These are phyloP conservation scores for Gymnorhina tibicen DNA, from an alignment of 2,113 vertebrate genomes.

Conservation along the genomic window DNA sequence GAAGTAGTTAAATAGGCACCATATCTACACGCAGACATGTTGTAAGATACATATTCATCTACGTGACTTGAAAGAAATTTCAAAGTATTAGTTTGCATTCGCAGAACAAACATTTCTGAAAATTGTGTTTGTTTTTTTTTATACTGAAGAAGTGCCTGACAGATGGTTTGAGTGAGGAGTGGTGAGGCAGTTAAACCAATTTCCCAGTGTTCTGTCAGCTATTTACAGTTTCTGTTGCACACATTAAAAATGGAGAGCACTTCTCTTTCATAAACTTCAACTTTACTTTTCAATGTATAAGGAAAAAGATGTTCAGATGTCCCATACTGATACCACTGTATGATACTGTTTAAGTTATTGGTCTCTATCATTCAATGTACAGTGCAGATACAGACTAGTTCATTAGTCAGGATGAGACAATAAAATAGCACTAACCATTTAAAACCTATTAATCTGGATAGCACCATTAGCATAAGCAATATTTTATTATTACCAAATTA, in stretches of 20 bases:
- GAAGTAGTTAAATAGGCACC: background rate
- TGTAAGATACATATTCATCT: background rate
- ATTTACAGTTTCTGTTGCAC: conserved; percentile 63
- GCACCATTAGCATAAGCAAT: background rate
- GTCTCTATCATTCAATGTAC: background rate
- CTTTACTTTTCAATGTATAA: background rate
- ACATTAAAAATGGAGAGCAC: conserved; percentile 42
- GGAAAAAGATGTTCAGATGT: background rate
- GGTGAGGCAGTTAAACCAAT: conserved; percentile 49
- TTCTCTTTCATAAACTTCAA: conserved; percentile 54
- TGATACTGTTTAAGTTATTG: background rate
- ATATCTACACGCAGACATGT: background rate
- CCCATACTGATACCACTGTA: background rate
- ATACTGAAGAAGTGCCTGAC: conserved; percentile 58
- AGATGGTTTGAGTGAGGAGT: conserved; percentile 68
- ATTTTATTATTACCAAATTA: conserved; percentile 8
- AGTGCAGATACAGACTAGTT: background rate
- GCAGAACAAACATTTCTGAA: conserved; percentile 65
- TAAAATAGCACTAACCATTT: background rate
- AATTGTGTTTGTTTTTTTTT: conserved; percentile 16
- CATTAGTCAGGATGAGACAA: background rate
- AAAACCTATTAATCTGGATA: conserved; percentile 42
- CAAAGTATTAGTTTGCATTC: conserved; percentile 46
- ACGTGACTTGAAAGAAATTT: background rate
- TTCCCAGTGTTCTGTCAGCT: conserved; percentile 68